Conservation (phyloP, 2,113 vertebrate genomes). For the Monopterus albus region DNA sequence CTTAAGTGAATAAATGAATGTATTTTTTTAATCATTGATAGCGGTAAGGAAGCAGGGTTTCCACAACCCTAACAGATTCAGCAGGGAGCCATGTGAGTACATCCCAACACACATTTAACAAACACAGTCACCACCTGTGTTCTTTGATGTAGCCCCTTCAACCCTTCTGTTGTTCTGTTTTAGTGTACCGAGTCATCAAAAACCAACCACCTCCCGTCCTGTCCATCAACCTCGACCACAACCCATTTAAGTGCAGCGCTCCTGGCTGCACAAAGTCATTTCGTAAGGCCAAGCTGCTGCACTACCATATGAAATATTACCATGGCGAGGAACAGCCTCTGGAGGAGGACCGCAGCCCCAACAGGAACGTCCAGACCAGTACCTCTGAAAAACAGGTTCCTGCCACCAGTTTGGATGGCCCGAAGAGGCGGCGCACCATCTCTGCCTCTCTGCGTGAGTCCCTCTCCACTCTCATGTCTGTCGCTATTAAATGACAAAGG, state of each 20-base stretch:
- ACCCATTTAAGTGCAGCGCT: slow-evolving; percentile 93
- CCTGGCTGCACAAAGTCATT: slow-evolving; percentile 94
- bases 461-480: not conserved
- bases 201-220: slow-evolving; percentile 84
- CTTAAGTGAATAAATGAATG: not conserved
- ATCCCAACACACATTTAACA: not conserved
- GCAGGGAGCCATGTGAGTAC: slow-evolving; percentile 86
- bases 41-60: slow-evolving; percentile 83
- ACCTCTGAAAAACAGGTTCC: slow-evolving; percentile 85
- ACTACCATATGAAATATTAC: slow-evolving; percentile 99
- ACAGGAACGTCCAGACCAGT: slow-evolving; percentile 88
- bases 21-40: slow-evolving; percentile 32
- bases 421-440: slow-evolving; percentile 88
- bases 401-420: slow-evolving; percentile 74
- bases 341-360: slow-evolving; percentile 84
- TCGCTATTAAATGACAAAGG: not conserved
- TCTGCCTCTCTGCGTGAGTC: slow-evolving; percentile 90
- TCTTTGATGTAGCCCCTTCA: not conserved
- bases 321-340: slow-evolving; percentile 90
- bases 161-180: not conserved
- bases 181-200: slow-evolving; percentile 91
- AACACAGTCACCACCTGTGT: not conserved
- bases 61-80: slow-evolving; percentile 85
- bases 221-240: slow-evolving; percentile 91
- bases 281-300: slow-evolving; percentile 94